Evolutionary conservation across 37 sponge, comb jelly and placozoan species (phyloP), one percentile per base, ranked within the genome.

Genomic region (Haliclona indistincta): DNA sequence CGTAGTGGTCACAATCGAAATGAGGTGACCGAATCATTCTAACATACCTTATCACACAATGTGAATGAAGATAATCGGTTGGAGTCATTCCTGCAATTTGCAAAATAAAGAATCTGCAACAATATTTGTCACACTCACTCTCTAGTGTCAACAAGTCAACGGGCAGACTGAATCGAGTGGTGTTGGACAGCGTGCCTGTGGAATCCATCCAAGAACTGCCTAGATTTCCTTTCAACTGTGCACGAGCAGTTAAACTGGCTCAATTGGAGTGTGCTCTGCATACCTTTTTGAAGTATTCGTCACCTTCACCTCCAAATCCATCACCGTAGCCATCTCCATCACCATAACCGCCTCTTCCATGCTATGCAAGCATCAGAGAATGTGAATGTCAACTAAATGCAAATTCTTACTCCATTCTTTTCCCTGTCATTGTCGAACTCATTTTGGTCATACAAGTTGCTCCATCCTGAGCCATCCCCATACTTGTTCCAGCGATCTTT

Each of bases 91-190:
- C 86, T 86, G 60, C 3, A 58, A 43, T 33, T 6, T 2, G 52
- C 55, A 15, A 43, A 75, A 37, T 11, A 38, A 37, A 60, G 19
- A 3, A 75, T 47, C n/a, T 42, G 26, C 54, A 28, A 47, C 52
- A 51, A 17, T 8, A 44, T 17, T 33, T 38, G 22, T 2, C 5
- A 2, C 70, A 26, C 52, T 35, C 38, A 77, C 88, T 60, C 55
- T 84, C 73, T 13, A 89, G 73, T 62, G 23, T 39, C 38, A 2
- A 69, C 41, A 89, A 35, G 38, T 89, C 85, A 71, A 89, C 62
- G 23, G 90, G 90, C 13, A 89, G 66, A 43, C 81, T 81, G 76
- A 89, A 89, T 56, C 90, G 41, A 25, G 90, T 89, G 40, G 76
- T 58, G 2, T 41, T 20, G 20, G 78, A 71, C 3, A 44, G 54